Evolutionary conservation across 2,797 vertebrate species (phyloP).

Genomic region (Eleutherodactylus coqui): DNA sequence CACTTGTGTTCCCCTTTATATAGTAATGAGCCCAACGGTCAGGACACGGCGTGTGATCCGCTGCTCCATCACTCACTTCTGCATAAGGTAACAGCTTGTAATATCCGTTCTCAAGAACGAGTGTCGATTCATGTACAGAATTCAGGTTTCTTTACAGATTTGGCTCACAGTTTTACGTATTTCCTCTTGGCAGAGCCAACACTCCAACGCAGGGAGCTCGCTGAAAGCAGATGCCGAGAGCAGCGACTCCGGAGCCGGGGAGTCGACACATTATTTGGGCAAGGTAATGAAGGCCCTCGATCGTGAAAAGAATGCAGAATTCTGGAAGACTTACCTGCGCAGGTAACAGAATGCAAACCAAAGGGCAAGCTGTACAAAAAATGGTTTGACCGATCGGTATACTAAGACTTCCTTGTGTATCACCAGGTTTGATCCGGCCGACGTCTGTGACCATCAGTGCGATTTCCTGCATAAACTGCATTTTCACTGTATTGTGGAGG

Average conservation of each 20-base stretch:
- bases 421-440: constrained; percentile 91
- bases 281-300: constrained; percentile 87
- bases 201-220: constrained; percentile 85
- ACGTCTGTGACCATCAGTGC: constrained; percentile 93
- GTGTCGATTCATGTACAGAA: background rate
- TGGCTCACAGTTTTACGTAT: background rate
- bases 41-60: constrained; percentile 94
- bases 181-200: constrained; percentile 81
- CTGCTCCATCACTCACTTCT: constrained; percentile 99
- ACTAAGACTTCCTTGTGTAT: constrained; percentile 47
- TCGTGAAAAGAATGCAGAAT: constrained; percentile 86
- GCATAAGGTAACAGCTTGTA: constrained; percentile 95
- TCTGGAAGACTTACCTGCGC: constrained; percentile 95
- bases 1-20: constrained; percentile 81
- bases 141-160: background rate
- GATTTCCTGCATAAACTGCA: constrained; percentile 97
- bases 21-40: constrained; percentile 99
- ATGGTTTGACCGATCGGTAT: background rate
- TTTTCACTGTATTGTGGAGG: constrained; percentile 96
- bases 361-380: background rate
- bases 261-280: constrained; percentile 86
- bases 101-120: constrained; percentile 73
- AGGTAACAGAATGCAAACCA: constrained; percentile 77
- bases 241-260: constrained; percentile 75
- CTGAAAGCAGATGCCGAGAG: constrained; percentile 88